Conservation (phyloP, 2,797 vertebrate genomes). For the Gouania willdenowi region DNA sequence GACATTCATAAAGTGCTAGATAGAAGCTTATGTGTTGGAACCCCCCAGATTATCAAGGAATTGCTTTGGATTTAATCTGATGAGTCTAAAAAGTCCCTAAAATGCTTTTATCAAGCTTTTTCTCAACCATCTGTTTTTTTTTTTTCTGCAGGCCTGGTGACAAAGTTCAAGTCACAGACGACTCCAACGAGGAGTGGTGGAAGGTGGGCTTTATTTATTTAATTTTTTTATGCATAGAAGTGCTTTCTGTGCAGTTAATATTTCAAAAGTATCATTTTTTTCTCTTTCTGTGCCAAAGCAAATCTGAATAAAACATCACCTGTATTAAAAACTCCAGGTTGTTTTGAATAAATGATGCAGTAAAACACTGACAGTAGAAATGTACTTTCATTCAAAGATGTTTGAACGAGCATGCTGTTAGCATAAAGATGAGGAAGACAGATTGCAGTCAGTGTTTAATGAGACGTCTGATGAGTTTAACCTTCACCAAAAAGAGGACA, state of each 20-base stretch:
- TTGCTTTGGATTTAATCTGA: too few relatives aligned
- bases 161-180: constrained; percentile 85
- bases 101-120: not conserved
- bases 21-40: too few relatives aligned
- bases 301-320: constrained; percentile 1
- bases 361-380: constrained; percentile 14
- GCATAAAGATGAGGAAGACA: constrained; percentile 26
- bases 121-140: constrained; percentile 7
- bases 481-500: constrained; percentile 33
- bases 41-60: too few relatives aligned
- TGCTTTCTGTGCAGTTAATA: not conserved
- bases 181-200: constrained; percentile 93
- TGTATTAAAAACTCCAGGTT: not conserved
- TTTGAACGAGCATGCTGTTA: constrained; percentile 21
- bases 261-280: not conserved
- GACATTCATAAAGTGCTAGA: too few relatives aligned
- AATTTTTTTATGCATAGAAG: not conserved
- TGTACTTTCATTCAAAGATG: too few relatives aligned
- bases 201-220: constrained; percentile 81
- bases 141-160: constrained; percentile 79
- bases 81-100: too few relatives aligned
- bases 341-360: not conserved
- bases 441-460: constrained; percentile 38
- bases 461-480: constrained; percentile 28
- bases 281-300: not conserved